These are phyloP conservation scores for Megalurothrips usitatus DNA, from an alignment of 2,888 invertebrate species.

Conservation along the genomic window DNA sequence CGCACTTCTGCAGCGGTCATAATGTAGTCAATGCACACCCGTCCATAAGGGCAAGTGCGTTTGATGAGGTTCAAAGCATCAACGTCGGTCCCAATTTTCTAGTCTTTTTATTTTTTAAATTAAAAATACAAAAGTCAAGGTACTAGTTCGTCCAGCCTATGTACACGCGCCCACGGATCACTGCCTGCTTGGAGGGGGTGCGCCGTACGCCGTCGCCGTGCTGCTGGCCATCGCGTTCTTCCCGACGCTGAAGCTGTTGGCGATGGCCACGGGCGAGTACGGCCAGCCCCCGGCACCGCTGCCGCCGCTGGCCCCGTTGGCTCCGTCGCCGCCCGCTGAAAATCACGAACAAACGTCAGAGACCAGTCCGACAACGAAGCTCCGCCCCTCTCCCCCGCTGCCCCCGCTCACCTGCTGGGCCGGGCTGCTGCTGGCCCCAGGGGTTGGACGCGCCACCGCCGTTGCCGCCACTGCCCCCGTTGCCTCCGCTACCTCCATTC, in stretches of 20 bases:
- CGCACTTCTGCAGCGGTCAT: too few relatives aligned
- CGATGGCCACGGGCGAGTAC: conserved; percentile 41
- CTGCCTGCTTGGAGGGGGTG: conserved; percentile 29
- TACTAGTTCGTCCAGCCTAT: neutral
- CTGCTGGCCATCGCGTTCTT: conserved; percentile 36
- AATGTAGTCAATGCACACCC: too few relatives aligned
- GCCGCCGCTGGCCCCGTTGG: neutral
- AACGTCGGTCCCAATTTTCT: too few relatives aligned
- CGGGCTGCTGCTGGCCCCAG: too few relatives aligned
- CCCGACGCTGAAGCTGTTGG: conserved; percentile 37
- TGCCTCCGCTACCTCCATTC: neutral
- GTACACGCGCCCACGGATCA: neutral
- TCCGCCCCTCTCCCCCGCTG: neutral
- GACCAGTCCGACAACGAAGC: neutral
- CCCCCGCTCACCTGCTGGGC: neutral
- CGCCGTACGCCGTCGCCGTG: conserved; percentile 36
- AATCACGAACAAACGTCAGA: neutral
- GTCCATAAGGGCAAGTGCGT: too few relatives aligned
- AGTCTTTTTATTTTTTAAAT: neutral
- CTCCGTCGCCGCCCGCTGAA: neutral
- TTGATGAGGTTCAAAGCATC: neutral
- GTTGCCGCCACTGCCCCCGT: neutral
- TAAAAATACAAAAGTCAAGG: neutral
- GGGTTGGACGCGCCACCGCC: neutral
- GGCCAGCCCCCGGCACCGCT: conserved; percentile 32